Evolutionary conservation across 2,113 vertebrate genomes (phyloP).

Genomic region (Puffinus mauretanicus): DNA sequence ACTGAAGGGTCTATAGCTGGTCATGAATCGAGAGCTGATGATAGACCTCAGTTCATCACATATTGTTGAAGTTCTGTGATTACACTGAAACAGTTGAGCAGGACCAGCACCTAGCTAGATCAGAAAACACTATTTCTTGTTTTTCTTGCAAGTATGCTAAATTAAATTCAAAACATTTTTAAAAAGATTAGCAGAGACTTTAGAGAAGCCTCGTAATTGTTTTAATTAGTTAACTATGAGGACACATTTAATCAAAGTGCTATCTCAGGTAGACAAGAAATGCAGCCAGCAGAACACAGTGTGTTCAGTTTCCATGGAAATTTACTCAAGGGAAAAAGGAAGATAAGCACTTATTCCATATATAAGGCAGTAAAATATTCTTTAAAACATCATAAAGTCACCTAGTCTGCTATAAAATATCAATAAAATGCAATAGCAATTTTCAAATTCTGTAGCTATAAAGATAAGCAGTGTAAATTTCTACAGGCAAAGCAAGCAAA

Average conservation of each 20-base stretch:
- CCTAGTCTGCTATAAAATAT: neutral
- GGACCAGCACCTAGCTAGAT: neutral
- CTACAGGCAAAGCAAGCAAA: neutral
- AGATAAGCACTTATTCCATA: neutral
- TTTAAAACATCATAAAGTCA: neutral
- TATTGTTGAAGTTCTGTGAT: neutral
- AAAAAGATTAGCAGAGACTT: neutral
- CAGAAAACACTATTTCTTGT: neutral
- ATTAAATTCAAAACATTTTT: neutral
- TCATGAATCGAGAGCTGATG: neutral
- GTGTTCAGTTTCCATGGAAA: slow-evolving; percentile 43
- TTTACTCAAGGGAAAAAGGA: neutral
- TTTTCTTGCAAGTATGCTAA: neutral
- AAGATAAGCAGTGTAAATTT: neutral
- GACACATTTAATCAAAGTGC: neutral
- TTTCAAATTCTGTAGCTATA: neutral
- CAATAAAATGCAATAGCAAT: neutral
- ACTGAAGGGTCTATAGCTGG: neutral
- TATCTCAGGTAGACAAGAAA: neutral
- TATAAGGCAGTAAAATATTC: neutral
- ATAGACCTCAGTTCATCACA: neutral
- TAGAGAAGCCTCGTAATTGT: neutral
- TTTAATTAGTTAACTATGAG: neutral
- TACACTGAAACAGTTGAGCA: neutral
- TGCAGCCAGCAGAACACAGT: neutral